A percentile compares a stretch with the other conserved stretches of the same genome.
These are phyloP conservation scores for Pampus argenteus DNA, from an alignment of 2,797 vertebrate species.

Conservation along the genomic window DNA sequence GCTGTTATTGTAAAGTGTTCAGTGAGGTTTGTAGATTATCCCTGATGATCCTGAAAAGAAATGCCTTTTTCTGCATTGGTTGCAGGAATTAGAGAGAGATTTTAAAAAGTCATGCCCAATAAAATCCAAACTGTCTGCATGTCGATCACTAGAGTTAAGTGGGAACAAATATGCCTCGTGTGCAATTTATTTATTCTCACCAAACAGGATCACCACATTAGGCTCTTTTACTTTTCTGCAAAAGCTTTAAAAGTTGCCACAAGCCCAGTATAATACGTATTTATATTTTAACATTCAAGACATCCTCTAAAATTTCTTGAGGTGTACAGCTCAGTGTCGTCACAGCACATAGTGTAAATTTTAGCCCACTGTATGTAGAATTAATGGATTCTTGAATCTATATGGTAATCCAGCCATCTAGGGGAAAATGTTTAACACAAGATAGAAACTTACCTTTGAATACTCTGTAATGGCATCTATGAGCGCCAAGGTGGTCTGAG, in stretches of 20 bases:
- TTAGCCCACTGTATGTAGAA: background rate
- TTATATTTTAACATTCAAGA: background rate
- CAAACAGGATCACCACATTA: too few species aligned
- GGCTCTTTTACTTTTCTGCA: background rate
- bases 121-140: background rate
- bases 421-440: background rate
- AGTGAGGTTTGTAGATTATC: background rate
- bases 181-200: too few species aligned
- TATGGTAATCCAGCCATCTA: background rate
- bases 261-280: too few species aligned
- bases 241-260: background rate
- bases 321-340: background rate
- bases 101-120: background rate
- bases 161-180: background rate
- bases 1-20: background rate
- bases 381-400: background rate
- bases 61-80: too few species aligned
- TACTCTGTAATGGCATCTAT: slow-evolving; percentile 92
- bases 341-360: background rate
- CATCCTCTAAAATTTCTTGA: background rate
- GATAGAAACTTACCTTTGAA: slow-evolving; percentile 85
- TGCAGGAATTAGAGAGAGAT: too few species aligned
- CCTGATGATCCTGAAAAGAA: background rate
- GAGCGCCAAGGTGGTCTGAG: slow-evolving; percentile 92
- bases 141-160: background rate